Evolutionary conservation across 1,140 invertebrate species (phyloP).

Genomic region (Achroia grisella): DNA sequence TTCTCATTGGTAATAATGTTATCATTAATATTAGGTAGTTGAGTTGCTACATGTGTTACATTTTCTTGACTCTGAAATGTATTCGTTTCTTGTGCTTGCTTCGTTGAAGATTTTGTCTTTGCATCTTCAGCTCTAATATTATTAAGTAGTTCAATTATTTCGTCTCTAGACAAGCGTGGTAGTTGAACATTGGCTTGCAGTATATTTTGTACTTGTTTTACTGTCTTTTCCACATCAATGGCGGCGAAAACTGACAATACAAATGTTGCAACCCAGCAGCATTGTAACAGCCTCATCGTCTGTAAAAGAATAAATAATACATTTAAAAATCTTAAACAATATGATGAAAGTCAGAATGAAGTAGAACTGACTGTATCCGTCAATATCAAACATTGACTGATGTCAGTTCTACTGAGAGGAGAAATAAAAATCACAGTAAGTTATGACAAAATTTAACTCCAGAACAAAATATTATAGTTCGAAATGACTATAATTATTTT

Average conservation of each 20-base stretch:
- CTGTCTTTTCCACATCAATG: constrained; percentile 70
- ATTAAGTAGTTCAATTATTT: constrained; percentile 76
- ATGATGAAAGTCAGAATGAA: no score
- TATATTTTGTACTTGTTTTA: constrained; percentile 76
- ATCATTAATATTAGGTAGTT: constrained; percentile 15
- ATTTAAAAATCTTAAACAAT: no score
- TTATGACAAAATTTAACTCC: no score
- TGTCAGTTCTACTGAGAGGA: no score
- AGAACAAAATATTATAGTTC: no score
- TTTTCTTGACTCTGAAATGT: constrained; percentile 34
- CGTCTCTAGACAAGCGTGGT: constrained; percentile 73
- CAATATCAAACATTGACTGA: no score
- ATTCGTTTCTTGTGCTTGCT: constrained; percentile 20
- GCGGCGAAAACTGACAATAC: constrained; percentile 22
- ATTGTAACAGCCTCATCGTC: constrained; percentile 52
- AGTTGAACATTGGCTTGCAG: constrained; percentile 72
- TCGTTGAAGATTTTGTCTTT: constrained; percentile 26
- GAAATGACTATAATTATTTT: no score
- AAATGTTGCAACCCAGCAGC: constrained; percentile 31
- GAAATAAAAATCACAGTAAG: no score
- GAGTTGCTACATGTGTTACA: constrained; percentile 29
- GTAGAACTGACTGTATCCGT: no score
- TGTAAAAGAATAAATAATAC: no score
- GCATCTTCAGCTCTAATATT: constrained; percentile 75
- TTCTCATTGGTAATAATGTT: constrained; percentile 9